Evolutionary conservation across 2,113 vertebrate species (phyloP).

Genomic region (Sprattus sprattus): DNA sequence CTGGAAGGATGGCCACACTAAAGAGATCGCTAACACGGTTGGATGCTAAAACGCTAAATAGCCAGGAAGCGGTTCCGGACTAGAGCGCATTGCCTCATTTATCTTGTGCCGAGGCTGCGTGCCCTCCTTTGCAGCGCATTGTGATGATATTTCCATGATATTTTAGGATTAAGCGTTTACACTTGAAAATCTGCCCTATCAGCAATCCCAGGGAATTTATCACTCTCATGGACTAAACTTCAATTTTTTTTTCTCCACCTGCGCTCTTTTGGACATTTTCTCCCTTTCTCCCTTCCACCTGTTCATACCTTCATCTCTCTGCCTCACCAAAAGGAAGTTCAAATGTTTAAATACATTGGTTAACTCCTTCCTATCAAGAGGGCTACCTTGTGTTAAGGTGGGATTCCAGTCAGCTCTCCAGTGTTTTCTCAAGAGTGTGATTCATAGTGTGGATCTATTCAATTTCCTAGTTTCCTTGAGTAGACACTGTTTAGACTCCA

Average conservation of each 20-base stretch:
- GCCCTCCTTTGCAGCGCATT: background rate
- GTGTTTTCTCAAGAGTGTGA: background rate
- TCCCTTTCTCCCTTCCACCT: background rate
- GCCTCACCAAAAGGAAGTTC: background rate
- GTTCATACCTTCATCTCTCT: background rate
- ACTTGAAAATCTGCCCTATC: background rate
- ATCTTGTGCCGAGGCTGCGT: background rate
- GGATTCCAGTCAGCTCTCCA: background rate
- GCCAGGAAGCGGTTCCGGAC: slow-evolving; percentile 5
- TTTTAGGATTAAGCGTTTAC: slow-evolving; percentile 5
- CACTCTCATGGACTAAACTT: background rate
- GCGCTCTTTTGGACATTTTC: background rate
- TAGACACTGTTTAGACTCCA: background rate
- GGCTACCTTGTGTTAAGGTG: background rate
- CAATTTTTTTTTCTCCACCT: background rate
- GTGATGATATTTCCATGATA: slow-evolving; percentile 17
- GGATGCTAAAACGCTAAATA: slow-evolving; percentile 31
- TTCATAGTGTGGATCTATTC: background rate
- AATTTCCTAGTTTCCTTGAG: background rate
- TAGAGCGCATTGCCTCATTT: background rate
- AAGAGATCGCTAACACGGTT: slow-evolving; percentile 21
- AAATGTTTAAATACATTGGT: background rate
- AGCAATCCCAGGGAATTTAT: background rate
- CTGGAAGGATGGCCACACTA: slow-evolving; percentile 37
- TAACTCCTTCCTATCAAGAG: background rate